Evolutionary conservation across 2,113 vertebrate species (phyloP).

Genomic region (Tenebrosternarchus preto): DNA sequence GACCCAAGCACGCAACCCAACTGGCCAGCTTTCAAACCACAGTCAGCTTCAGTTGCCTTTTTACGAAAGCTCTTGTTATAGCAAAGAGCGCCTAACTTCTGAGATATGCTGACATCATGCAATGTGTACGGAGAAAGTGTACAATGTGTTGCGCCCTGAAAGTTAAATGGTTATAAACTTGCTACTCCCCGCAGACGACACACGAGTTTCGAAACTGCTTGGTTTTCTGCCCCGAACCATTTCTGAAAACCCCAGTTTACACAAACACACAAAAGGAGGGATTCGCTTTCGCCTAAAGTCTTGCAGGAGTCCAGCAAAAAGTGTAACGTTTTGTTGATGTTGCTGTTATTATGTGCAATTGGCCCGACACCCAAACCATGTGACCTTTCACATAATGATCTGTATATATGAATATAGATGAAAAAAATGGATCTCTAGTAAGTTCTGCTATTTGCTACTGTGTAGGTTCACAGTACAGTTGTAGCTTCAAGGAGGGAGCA

Average conservation of each 20-base stretch:
- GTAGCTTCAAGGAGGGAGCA: neutral
- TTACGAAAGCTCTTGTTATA: constrained; percentile 47
- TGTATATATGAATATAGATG: constrained; percentile 45
- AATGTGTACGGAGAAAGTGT: neutral
- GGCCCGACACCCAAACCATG: constrained; percentile 53
- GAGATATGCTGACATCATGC: neutral
- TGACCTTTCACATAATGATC: constrained; percentile 63
- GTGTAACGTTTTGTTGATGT: no score
- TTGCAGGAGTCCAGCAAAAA: neutral
- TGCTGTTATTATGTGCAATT: constrained; percentile 59
- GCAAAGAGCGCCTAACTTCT: constrained; percentile 16
- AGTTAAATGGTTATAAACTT: neutral
- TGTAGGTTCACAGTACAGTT: constrained; percentile 32
- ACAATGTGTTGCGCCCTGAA: neutral
- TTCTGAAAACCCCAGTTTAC: neutral
- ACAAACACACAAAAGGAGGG: neutral
- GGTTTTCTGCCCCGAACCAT: neutral
- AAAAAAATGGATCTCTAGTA: constrained; percentile 49
- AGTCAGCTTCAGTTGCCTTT: constrained; percentile 55
- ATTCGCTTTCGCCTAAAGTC: neutral
- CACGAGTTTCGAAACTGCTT: neutral
- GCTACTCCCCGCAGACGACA: neutral
- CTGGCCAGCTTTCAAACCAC: constrained; percentile 57
- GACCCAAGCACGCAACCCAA: constrained; percentile 64
- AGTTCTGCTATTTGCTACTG: constrained; percentile 49